Base-by-base conservation (phyloP, 2,888 invertebrate genomes). In the Heterodera filipjevi region DNA sequence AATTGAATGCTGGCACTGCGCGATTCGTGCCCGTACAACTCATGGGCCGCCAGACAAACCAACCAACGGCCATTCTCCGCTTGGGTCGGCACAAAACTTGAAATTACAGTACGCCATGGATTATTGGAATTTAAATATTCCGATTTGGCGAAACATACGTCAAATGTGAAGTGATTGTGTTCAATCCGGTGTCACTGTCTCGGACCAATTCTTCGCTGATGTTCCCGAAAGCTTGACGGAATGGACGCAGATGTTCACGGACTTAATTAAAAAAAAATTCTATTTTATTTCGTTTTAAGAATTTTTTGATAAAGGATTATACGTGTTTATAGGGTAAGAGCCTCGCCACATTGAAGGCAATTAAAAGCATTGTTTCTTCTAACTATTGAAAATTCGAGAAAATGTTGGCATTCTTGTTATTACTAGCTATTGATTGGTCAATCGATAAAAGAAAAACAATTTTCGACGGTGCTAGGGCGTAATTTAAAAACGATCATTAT, bases 11-110 rank as follows among this genome's bases (percentile, higher is more conserved):
- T 80, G 66, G 85, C 79, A 70, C 66, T 77, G 66, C 79, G n/a
- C 81, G 81, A 83, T 12, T 84, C 81, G 68, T 85, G 83, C 3
- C 84, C 84, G 84, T 85, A 82, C 35, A 84, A 78, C 19, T 78
- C 78, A 72, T 85, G 86, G 10, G 71, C 64, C 5, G 81, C 83
- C 72, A 81, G 27, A 74, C 86, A 86, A 39, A 80, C 78, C 32
- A 85, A 71, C 53, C 77, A 86, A 30, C 77, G 74, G 3, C 79
- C 81, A 59, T 82, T 82, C 59, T 83, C 79, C 33, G 74, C 77
- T 19, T 78, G 70, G 44, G 73, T 66, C 30, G 83, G 82, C 22
- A 35, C 46, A 75, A 72, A 81, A 32, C 83, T 84, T 77, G 35
- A 79, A 77, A 46, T 80, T 6, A 39, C 39, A 39, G 46, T 32